Evolutionary conservation across 2,888 invertebrate species (phyloP).

Genomic region (Hetaerina titia): DNA sequence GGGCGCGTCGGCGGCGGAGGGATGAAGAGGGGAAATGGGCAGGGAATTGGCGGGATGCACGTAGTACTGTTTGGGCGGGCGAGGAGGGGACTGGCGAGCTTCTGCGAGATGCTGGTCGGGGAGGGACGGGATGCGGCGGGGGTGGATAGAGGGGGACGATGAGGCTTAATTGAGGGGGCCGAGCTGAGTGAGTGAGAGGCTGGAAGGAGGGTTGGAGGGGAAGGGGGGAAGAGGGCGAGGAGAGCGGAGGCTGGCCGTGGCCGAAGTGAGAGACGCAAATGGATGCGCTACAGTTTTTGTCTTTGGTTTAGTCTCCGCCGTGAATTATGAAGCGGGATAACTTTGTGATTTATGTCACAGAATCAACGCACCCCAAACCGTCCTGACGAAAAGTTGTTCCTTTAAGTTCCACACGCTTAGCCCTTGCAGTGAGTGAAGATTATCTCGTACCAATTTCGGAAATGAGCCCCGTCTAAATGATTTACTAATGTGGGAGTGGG

Average conservation of each 20-base stretch:
- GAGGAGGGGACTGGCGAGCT: no score
- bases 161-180: background rate
- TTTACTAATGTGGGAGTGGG: background rate
- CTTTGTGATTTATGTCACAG: constrained; percentile 1
- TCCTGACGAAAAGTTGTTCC: background rate
- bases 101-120: no score
- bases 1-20: no score
- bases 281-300: constrained; percentile 26
- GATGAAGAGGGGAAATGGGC: background rate
- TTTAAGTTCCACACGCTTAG: background rate
- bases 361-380: background rate
- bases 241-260: background rate
- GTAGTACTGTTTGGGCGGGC: no score
- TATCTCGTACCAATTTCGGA: background rate
- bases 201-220: no score
- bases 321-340: constrained; percentile 34
- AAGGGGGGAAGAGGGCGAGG: background rate
- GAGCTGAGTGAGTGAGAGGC: no score
- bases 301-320: background rate
- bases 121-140: no score
- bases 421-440: background rate
- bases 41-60: no score
- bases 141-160: no score
- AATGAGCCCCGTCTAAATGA: background rate
- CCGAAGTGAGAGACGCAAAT: background rate